phyloP scores from a whole-genome alignment of 1,140 invertebrate species.

The Dendroctonus valens region DNA sequence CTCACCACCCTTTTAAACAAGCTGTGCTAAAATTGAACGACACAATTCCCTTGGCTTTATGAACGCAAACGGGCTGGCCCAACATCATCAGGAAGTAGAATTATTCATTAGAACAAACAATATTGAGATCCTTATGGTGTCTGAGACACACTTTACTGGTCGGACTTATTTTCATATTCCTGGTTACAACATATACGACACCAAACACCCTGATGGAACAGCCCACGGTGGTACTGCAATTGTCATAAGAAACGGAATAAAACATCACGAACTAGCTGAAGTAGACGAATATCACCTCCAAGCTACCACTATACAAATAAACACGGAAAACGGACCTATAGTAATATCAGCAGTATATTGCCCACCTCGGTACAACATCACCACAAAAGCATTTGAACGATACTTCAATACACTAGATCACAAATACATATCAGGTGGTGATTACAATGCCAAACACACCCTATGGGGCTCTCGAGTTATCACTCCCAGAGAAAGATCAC shows the following conservation, averaged over 20 bases:
- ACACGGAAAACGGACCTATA: conserved; percentile 29
- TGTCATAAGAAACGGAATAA: too few species aligned
- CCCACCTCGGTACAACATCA: conserved; percentile 42
- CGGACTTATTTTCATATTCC: conserved; percentile 7
- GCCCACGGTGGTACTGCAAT: conserved; percentile 4
- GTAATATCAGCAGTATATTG: conserved; percentile 45
- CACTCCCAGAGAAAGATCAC: conserved; percentile 42
- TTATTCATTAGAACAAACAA: too few species aligned
- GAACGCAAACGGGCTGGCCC: conserved; percentile 2
- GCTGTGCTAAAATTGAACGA: conserved; percentile 5
- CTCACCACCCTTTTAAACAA: too few species aligned
- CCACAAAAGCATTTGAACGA: conserved; percentile 34
- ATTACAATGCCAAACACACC: conserved; percentile 51
- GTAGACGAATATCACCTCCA: conserved; percentile 26
- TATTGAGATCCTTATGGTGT: neutral
- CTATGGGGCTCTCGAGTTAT: conserved; percentile 48
- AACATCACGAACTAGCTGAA: neutral
- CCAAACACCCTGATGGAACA: conserved; percentile 9
- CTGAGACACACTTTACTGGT: conserved; percentile 6
- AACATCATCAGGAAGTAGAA: neutral
- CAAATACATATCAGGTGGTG: conserved; percentile 48
- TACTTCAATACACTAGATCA: conserved; percentile 45
- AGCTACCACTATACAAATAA: conserved; percentile 42
- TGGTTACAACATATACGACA: conserved; percentile 2
- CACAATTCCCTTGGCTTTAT: neutral